These are phyloP conservation scores for Julus scanicus DNA, from an alignment of 2,888 invertebrate genomes.

Conservation along the genomic window DNA sequence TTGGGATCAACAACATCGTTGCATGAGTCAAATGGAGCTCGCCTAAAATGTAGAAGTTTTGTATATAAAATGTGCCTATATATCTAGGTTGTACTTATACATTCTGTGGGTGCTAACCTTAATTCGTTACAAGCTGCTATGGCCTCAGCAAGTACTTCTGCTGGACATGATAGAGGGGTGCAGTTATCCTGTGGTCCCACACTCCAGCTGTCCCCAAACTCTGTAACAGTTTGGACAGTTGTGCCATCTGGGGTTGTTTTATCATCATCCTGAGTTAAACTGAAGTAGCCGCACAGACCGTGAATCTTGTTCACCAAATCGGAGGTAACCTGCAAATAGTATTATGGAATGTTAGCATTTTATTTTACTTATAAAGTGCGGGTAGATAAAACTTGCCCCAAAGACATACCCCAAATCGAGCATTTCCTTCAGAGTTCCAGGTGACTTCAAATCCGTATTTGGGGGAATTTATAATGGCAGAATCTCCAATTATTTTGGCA, in stretches of 20 bases:
- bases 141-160: conserved; percentile 73
- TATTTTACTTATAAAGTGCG: not conserved
- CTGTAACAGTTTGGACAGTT: conserved; percentile 72
- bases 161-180: conserved; percentile 71
- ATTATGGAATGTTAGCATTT: not conserved
- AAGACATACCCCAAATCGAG: conserved; percentile 76
- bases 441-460: conserved; percentile 79
- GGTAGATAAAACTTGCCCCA: not conserved
- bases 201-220: conserved; percentile 82
- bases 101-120: conserved; percentile 68
- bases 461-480: conserved; percentile 76
- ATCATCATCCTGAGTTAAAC: conserved; percentile 76
- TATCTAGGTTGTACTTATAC: not conserved
- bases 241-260: conserved; percentile 77
- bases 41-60: conserved; percentile 65
- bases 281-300: conserved; percentile 83
- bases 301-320: conserved; percentile 75
- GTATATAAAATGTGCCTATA: not conserved
- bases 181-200: conserved; percentile 67
- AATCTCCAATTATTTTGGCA: conserved; percentile 76
- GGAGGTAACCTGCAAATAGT: conserved; percentile 69
- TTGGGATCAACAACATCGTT: conserved; percentile 73
- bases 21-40: conserved; percentile 76
- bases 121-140: conserved; percentile 77
- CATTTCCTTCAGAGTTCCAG: conserved; percentile 75